Base-by-base conservation (phyloP, 2,888 invertebrate species). In the Chrysolina haemoptera region DNA sequence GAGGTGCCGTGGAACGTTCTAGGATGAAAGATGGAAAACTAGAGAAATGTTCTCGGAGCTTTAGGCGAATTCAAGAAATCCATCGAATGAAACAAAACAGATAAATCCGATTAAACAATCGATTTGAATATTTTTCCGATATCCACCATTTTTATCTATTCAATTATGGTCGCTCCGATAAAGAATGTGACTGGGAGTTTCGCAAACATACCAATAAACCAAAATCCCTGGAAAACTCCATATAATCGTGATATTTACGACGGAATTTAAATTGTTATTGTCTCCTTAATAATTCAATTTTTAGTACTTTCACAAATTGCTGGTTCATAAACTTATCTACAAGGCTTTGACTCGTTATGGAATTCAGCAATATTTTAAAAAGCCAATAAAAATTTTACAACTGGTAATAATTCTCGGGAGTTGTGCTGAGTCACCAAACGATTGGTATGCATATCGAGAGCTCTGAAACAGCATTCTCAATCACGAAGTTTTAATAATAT, bases 201-300 rank as follows among this genome's bases (percentile, higher is more conserved):
- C 59, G 35, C 59, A 59, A 59, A 59, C 59, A 59, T 35, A n/a
- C 35, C 27, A 59, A 59, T 76, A 79, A 75, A 53, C 70, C 63
- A 70, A 64, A 64, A 53, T 41, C 18, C 43, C 18, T 35, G n/a
- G 35, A 53, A 16, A 68, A 43, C 22, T 59, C 55, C 40, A 59
- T 68, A 12, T 20, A 41, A 55, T 70, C 59, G 35, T n/a, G 59
- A 59, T 27, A 59, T 59, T 70, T 70, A 70, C 55, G 70, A 41
- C n/a, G 14, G 8, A 53, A 72, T 72, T 68, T 55, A 55, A 72
- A 72, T 59, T 68, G 62, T 68, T 68, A 72, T 72, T 72, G 46
- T 63, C 46, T 46, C n/a, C 48, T 35, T 35, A 40, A 72, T 50
- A 55, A 72, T 72, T 72, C 72, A 72, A 72, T 68, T 72, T 72